These are phyloP conservation scores for Gobionotothen gibberifrons DNA, from an alignment of 2,797 vertebrate species.

Conservation along the genomic window DNA sequence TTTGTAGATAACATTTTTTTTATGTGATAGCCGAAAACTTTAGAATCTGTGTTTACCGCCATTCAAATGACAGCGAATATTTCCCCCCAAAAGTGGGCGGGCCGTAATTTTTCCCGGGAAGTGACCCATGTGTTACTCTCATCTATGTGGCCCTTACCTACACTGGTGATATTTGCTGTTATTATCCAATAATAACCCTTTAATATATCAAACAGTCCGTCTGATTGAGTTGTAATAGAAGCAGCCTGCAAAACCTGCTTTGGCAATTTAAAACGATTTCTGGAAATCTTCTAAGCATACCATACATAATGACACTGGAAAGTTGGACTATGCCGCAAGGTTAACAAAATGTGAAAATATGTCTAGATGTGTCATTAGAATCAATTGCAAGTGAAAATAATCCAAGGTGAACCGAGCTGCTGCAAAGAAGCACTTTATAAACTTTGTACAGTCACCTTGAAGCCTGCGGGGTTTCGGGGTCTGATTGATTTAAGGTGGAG, in stretches of 20 bases:
- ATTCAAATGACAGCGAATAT: no score
- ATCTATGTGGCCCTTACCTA: not conserved
- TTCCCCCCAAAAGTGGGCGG: no score
- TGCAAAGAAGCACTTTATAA: not conserved
- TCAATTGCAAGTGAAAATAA: not conserved
- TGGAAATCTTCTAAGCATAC: not conserved
- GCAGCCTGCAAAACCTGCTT: not conserved
- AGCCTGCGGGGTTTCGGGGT: not conserved
- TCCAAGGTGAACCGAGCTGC: not conserved
- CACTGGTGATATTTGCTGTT: not conserved
- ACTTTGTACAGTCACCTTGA: not conserved
- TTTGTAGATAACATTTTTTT: no score
- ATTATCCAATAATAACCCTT: not conserved
- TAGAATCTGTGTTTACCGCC: no score
- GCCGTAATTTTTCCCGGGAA: no score
- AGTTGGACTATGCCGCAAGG: not conserved
- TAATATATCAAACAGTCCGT: constrained; percentile 1
- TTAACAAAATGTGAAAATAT: not conserved
- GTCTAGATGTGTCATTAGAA: not conserved
- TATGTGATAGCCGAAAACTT: no score
- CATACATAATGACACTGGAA: not conserved
- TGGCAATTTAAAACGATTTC: not conserved
- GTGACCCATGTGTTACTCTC: no score
- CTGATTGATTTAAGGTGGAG: not conserved
- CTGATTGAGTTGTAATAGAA: not conserved